Evolutionary conservation across 2,888 invertebrate species (phyloP).

Genomic region (Pycnomerus fuliginosus): DNA sequence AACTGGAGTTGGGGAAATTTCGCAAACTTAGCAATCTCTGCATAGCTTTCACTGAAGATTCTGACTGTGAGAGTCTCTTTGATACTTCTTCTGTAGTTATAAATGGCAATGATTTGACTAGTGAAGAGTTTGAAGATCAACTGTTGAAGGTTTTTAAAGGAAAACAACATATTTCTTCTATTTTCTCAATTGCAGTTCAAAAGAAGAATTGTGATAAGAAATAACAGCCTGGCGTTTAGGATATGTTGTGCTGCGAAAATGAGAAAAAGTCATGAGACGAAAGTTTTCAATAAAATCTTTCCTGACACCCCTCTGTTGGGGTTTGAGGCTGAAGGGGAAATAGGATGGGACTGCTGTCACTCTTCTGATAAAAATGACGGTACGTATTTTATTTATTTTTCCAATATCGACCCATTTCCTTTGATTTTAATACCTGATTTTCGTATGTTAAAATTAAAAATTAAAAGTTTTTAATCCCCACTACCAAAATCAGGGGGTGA

Average conservation of each 20-base stretch:
- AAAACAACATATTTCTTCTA: constrained; percentile 24
- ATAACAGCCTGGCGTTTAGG: constrained; percentile 35
- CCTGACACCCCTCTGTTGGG: constrained; percentile 39
- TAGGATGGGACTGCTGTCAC: constrained; percentile 42
- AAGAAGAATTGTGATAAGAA: constrained; percentile 31
- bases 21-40: constrained; percentile 33
- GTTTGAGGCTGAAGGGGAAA: constrained; percentile 43
- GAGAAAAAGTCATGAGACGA: constrained; percentile 33
- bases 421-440: neutral
- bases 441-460: neutral
- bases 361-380: constrained; percentile 7
- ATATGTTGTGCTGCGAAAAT: constrained; percentile 42
- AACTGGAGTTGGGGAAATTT: constrained; percentile 25
- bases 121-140: constrained; percentile 37
- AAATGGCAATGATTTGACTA: constrained; percentile 33
- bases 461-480: no score
- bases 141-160: constrained; percentile 36
- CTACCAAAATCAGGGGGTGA: neutral
- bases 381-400: constrained; percentile 6
- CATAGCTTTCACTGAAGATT: constrained; percentile 33
- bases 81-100: constrained; percentile 42
- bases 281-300: constrained; percentile 37
- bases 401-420: neutral
- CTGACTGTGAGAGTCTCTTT: constrained; percentile 30
- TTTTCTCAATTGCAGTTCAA: constrained; percentile 40